Conservation (phyloP, 2,888 invertebrate genomes). For the Bembecia ichneumoniformis region DNA sequence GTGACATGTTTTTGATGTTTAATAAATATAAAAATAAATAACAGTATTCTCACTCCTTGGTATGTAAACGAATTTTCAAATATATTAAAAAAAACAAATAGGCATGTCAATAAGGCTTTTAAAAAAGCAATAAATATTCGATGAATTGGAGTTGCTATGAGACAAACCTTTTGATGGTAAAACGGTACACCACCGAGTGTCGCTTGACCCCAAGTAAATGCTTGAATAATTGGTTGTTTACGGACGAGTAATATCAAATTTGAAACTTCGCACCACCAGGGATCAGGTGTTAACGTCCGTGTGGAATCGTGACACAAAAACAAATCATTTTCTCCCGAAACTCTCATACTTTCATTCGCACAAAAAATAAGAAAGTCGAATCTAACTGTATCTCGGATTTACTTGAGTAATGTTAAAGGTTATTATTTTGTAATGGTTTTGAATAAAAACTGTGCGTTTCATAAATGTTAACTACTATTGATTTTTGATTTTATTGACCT, state of each 20-base stretch:
- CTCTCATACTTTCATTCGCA: constrained; percentile 23
- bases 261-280: constrained; percentile 24
- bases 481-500: no score
- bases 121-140: no score
- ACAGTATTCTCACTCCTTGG: no score
- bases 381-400: constrained; percentile 10
- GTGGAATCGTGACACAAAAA: constrained; percentile 44
- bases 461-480: no score
- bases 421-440: constrained; percentile 9
- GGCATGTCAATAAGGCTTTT: no score
- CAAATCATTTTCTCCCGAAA: constrained; percentile 10
- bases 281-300: constrained; percentile 62
- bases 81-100: no score
- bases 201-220: constrained; percentile 51
- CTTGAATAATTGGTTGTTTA: constrained; percentile 60
- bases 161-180: constrained; percentile 19
- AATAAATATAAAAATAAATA: no score
- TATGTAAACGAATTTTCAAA: no score
- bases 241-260: constrained; percentile 37
- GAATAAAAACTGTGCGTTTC: no score
- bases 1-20: no score
- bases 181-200: constrained; percentile 48
- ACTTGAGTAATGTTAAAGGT: constrained; percentile 5
- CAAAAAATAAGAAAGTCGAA: constrained; percentile 21
- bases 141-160: constrained; percentile 12